Evolutionary conservation across 1,140 invertebrate species (phyloP), one percentile per base, ranked within the genome.

Genomic region (Camponotus vicinus): DNA sequence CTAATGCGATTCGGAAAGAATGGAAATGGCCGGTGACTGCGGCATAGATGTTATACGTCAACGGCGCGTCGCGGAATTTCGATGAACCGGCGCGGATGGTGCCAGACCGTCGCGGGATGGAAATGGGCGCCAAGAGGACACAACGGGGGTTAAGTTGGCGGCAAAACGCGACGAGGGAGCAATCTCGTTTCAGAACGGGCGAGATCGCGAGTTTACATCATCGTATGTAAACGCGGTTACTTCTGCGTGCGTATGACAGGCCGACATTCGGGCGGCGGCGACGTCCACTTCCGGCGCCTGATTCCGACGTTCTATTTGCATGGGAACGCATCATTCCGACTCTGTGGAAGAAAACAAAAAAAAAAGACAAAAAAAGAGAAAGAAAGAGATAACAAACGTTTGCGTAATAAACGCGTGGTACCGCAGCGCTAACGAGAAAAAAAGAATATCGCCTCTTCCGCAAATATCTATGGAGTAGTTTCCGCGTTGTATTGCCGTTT

Each of bases 221-320:
- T 64, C 79, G 45, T 52, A 57, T 49, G 59, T 69, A 77, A 80
- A 77, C 70, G 64, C 55, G 61, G 55, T 83, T 76, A 71, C 55
- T 78, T 78, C 32, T 37, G 85, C 77, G 61, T 91, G 89, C 64
- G 45, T n/a, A 11, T 91, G 90, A 91, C 90, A 91, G 85, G 71
- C 49, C 40, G 84, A 88, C 90, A 86, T 91, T 90, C 76, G 75
- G 73, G 21, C 55, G 61, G 63, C 21, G 42, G 52, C 45, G 52
- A 49, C 75, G 69, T 87, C 87, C 77, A 87, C 85, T 91, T 91
- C 80, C 89, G 87, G 34, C 64, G 69, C n/a, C 76, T 90, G 89
- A 90, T 76, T 85, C 76, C 86, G 79, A 88, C 89, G 70, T 85
- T 69, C 89, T 88, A 85, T 91, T 91, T 91, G 85, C 89, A 90